These are phyloP conservation scores for human (Homo sapiens) DNA, from an alignment of 2,113 vertebrate species.

Conservation along the genomic window DNA sequence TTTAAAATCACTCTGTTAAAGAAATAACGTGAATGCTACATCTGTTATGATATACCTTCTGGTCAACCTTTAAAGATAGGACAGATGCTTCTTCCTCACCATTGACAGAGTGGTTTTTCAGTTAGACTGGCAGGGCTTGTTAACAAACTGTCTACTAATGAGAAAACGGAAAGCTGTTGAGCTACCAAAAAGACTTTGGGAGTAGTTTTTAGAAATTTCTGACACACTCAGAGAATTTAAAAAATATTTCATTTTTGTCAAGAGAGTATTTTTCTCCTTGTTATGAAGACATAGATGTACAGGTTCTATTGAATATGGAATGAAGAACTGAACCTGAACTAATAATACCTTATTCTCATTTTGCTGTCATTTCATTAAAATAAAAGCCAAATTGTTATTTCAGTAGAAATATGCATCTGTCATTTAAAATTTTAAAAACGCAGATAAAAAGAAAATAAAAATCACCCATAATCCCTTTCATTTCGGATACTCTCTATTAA, in stretches of 20 bases:
- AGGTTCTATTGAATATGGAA: background rate
- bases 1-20: background rate
- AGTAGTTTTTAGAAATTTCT: slow-evolving; percentile 30
- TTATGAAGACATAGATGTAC: background rate
- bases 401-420: background rate
- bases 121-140: background rate
- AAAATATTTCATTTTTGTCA: background rate
- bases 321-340: background rate
- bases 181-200: background rate
- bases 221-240: background rate
- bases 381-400: background rate
- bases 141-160: background rate
- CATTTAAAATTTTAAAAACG: background rate
- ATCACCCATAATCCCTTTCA: background rate
- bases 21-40: background rate
- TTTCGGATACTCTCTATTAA: background rate
- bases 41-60: background rate
- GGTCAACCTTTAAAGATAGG: background rate
- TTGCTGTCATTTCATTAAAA: background rate
- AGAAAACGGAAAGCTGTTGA: background rate
- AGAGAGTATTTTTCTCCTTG: background rate
- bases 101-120: background rate
- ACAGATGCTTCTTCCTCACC: background rate
- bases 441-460: background rate
- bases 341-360: background rate